These are phyloP conservation scores for Prosapia bicincta DNA, from an alignment of 2,888 invertebrate genomes.

Conservation along the genomic window DNA sequence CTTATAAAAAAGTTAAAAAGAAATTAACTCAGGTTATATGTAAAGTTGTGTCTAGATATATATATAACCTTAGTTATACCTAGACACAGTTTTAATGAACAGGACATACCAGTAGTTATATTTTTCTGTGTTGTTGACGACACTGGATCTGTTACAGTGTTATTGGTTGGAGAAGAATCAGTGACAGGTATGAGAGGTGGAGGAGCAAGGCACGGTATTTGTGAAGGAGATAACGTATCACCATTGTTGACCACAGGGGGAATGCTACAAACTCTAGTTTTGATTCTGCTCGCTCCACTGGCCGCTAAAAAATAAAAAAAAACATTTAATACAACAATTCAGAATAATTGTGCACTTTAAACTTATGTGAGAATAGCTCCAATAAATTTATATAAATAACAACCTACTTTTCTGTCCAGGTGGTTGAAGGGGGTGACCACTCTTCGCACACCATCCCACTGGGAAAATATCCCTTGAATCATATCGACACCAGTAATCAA, in stretches of 20 bases:
- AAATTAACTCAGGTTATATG: no score
- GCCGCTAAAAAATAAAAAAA: conserved; percentile 29
- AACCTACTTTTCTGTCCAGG: conserved; percentile 83
- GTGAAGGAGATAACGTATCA: conserved; percentile 2
- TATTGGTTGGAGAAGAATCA: background rate
- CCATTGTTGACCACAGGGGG: conserved; percentile 6
- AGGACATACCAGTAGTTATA: background rate
- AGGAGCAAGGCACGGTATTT: background rate
- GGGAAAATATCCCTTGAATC: conserved; percentile 95
- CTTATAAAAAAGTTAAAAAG: no score
- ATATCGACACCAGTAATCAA: conserved; percentile 95
- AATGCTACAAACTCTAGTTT: conserved; percentile 33
- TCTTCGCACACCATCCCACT: conserved; percentile 92
- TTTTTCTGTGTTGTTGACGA: conserved; percentile 18
- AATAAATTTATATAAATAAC: no score
- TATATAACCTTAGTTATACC: no score
- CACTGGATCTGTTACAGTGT: conserved; percentile 15
- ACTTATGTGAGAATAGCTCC: no score
- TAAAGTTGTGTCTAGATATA: no score
- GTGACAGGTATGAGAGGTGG: conserved; percentile 7
- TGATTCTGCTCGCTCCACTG: conserved; percentile 34
- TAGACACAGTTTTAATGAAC: no score
- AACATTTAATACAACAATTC: background rate
- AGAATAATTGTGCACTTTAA: background rate
- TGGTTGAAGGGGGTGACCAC: conserved; percentile 90